Evolutionary conservation across 1,140 invertebrate species (phyloP).

Genomic region (Littorina saxatilis): DNA sequence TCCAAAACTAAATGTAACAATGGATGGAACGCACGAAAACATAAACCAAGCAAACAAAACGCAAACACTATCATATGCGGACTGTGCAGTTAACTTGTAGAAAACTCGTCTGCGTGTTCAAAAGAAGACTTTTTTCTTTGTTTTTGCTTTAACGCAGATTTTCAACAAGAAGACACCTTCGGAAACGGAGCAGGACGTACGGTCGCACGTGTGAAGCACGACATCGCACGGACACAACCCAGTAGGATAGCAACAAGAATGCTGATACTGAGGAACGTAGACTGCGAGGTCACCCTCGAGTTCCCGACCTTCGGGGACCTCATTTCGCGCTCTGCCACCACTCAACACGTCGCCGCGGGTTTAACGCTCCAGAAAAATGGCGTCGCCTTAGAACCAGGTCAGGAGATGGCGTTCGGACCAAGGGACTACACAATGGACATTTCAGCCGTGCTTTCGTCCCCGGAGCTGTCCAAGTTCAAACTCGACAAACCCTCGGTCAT

Average conservation of each 20-base stretch:
- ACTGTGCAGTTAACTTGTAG: too few relatives aligned
- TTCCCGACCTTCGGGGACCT: background rate
- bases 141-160: background rate
- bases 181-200: background rate
- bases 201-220: background rate
- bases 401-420: background rate
- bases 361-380: background rate
- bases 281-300: background rate
- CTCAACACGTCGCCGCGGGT: background rate
- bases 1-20: too few relatives aligned
- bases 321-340: background rate
- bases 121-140: too few relatives aligned
- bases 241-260: background rate
- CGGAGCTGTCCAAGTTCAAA: background rate
- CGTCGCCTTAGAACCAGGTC: background rate
- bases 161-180: background rate
- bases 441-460: background rate
- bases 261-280: background rate
- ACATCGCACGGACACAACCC: background rate
- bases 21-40: too few relatives aligned
- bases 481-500: background rate
- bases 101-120: too few relatives aligned
- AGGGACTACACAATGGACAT: background rate
- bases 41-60: too few relatives aligned
- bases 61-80: too few relatives aligned